Percentiles rank a stretch among this genome's conserved stretches.
Evolutionary conservation across 1,140 invertebrate genomes (phyloP).

Genomic region (Cydia strobilella): DNA sequence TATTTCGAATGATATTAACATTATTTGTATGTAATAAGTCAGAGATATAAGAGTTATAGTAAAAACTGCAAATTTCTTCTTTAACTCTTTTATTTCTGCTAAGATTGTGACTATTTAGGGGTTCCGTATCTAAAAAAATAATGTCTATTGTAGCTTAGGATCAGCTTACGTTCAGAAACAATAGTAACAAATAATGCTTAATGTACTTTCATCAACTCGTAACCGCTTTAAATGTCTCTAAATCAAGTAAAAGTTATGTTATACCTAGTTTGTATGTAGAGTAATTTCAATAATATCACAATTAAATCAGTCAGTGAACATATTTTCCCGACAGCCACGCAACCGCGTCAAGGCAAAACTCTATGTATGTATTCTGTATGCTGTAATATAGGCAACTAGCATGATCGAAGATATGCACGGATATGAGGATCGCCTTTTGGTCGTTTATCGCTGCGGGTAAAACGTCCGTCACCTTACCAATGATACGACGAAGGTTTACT

Average conservation of each 20-base stretch:
- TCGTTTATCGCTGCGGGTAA: slow-evolving; percentile 1
- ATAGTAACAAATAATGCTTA: not conserved
- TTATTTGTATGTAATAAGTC: slow-evolving; percentile 38
- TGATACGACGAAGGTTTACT: not conserved
- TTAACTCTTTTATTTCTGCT: slow-evolving; percentile 7
- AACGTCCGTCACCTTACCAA: not conserved
- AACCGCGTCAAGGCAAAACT: slow-evolving; percentile 13
- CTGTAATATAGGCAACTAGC: slow-evolving; percentile 15
- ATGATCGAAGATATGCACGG: not conserved
- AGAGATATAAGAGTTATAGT: slow-evolving; percentile 10
- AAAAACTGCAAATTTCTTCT: not conserved
- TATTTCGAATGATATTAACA: slow-evolving; percentile 35
- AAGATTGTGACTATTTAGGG: not conserved
- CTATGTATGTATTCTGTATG: slow-evolving; percentile 16
- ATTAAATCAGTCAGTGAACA: not conserved
- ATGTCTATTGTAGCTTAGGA: not conserved
- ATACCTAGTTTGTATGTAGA: not conserved
- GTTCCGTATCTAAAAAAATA: not conserved
- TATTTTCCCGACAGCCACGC: slow-evolving; percentile 3
- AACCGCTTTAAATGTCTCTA: not conserved
- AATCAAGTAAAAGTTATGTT: not conserved
- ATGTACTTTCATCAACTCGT: slow-evolving; percentile 2
- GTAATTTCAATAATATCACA: not conserved
- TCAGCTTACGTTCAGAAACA: not conserved
- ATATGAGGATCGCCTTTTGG: not conserved